phyloP scores from a whole-genome alignment of 2,888 invertebrate species.

The Eucera pruinosa region DNA sequence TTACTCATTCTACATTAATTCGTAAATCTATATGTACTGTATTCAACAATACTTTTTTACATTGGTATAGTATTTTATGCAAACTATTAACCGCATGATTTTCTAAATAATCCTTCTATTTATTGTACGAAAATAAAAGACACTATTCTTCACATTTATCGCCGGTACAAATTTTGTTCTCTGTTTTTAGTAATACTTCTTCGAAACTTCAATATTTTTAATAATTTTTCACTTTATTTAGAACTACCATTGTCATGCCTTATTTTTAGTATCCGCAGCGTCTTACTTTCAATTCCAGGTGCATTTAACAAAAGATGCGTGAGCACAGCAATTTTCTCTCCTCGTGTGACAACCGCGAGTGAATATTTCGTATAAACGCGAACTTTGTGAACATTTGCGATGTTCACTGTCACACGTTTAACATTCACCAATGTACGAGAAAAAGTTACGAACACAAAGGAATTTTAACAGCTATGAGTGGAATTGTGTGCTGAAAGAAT shows the following conservation, averaged over 20 bases:
- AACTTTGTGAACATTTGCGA: too few species aligned
- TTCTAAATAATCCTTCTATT: too few species aligned
- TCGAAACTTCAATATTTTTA: not conserved
- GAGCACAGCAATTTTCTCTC: constrained; percentile 56
- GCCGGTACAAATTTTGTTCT: too few species aligned
- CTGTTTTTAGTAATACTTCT: not conserved
- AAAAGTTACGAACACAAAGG: constrained; percentile 68
- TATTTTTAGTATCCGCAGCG: not conserved
- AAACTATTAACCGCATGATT: too few species aligned
- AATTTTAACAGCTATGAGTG: constrained; percentile 69
- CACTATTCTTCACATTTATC: too few species aligned
- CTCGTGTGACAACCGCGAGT: constrained; percentile 69
- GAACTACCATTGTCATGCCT: not conserved
- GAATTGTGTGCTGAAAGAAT: too few species aligned
- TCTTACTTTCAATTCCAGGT: constrained; percentile 47
- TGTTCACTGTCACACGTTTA: too few species aligned
- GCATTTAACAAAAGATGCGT: constrained; percentile 60
- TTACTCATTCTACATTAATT: too few species aligned
- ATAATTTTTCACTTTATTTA: not conserved
- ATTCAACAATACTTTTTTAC: too few species aligned
- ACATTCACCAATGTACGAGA: constrained; percentile 62
- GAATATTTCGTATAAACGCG: constrained; percentile 61
- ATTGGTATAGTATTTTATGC: too few species aligned
- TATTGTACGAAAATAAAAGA: too few species aligned
- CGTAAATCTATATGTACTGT: too few species aligned